Evolutionary conservation across 1,140 invertebrate genomes (phyloP), one percentile per base, ranked within the genome.

Genomic region (Drosophila kikkawai): DNA sequence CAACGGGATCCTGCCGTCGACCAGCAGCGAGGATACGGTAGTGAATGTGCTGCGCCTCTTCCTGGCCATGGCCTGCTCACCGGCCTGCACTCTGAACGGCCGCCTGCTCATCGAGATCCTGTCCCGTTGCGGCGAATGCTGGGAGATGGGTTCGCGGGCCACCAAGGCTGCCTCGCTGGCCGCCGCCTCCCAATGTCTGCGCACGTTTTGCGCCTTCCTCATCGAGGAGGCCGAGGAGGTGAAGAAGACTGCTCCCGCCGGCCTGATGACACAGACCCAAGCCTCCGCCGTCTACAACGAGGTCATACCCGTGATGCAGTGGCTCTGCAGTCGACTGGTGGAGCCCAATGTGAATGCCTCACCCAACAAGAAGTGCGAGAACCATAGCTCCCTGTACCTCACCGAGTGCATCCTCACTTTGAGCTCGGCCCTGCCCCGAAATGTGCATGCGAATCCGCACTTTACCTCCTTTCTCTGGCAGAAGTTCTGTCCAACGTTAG

Each of bases 391-490:
- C 8, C 94, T 96, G 7, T 97, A 98, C 88, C 95, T 98, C 34
- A 93, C 98, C 57, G 97, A 99, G 91, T 98, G 97, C 86, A 94
- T 98, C 15, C 94, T 98, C 50, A 97, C 97, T 7, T 93, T 98
- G 34, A 95, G 98, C 66, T 96, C 96, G 7, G 97, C 97, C 47
- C 93, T 98, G 61, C 96, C 97, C 0, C 95, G 96, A 78, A 95
- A 96, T 80, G 96, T 97, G 4, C 96, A 97, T 83, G 95, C 95
- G 6, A 97, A 97, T 92, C 94, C 95, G 11, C 96, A 97, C 86
- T 97, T 97, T 77, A 97, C 96, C 11, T 97, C 96, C 4, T 97
- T 97, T 79, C 93, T 97, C 0, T 98, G 98, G 98, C 97, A 98
- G 92, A 96, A 97, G 80, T 96, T 99, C 79, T 98, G 97, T 87